These are phyloP conservation scores for Leptopilina syphax DNA, from an alignment of 2,888 invertebrate species.

Conservation along the genomic window DNA sequence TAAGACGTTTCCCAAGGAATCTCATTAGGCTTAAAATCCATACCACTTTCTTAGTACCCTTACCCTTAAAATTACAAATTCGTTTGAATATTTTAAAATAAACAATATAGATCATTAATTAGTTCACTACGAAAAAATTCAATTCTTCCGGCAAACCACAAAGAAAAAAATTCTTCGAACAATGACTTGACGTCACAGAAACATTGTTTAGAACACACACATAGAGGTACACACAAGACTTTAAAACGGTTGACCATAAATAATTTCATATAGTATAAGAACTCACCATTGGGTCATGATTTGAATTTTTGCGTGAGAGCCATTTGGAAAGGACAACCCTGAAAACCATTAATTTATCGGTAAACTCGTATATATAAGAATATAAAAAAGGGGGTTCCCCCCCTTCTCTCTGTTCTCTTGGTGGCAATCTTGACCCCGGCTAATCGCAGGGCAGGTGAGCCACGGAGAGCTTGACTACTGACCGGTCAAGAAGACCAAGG, in stretches of 20 bases:
- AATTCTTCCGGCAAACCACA: too few relatives aligned
- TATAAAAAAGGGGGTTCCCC: constrained; percentile 24
- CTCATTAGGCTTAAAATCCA: constrained; percentile 20
- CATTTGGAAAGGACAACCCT: constrained; percentile 52
- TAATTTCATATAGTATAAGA: constrained; percentile 57
- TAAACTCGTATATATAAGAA: constrained; percentile 63
- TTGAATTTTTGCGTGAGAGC: constrained; percentile 67
- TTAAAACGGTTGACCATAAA: constrained; percentile 61
- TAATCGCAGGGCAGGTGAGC: constrained; percentile 75
- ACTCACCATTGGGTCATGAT: constrained; percentile 49
- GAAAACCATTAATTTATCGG: constrained; percentile 74
- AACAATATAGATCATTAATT: constrained; percentile 50
- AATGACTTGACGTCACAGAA: constrained; percentile 47
- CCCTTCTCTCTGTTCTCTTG: constrained; percentile 20
- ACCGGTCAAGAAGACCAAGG: constrained; percentile 61
- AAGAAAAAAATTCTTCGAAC: constrained; percentile 23
- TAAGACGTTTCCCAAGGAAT: constrained; percentile 18
- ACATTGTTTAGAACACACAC: constrained; percentile 14
- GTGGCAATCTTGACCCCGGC: constrained; percentile 70
- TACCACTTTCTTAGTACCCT: background rate
- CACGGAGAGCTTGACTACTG: constrained; percentile 62
- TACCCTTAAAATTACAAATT: background rate
- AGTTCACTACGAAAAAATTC: constrained; percentile 27
- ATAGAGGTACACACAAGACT: background rate
- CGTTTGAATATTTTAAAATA: background rate